Evolutionary conservation across 2,113 vertebrate species (phyloP).

Genomic region (Erpornis zantholeuca): DNA sequence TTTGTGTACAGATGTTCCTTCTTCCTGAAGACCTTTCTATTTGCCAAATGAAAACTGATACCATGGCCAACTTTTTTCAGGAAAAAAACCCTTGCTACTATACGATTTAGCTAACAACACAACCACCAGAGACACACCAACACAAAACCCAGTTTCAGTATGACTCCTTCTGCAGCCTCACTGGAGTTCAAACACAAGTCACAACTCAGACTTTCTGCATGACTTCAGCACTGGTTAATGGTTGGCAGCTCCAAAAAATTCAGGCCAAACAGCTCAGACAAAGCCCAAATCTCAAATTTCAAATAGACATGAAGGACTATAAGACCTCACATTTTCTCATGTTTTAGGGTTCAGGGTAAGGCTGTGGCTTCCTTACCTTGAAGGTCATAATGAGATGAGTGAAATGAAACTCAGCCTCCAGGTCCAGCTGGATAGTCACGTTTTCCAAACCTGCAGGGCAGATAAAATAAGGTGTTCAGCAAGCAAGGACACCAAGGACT

Average conservation of each 20-base stretch:
- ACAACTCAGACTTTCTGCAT: background rate
- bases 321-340: background rate
- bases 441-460: conserved; percentile 86
- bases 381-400: conserved; percentile 99
- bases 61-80: background rate
- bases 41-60: conserved; percentile 53
- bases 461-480: background rate
- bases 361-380: conserved; percentile 80
- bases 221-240: background rate
- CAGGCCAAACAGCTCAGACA: background rate
- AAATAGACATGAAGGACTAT: background rate
- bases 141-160: background rate
- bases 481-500: background rate
- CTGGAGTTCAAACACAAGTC: background rate
- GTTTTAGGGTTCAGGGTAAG: background rate
- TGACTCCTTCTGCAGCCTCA: background rate
- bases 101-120: background rate
- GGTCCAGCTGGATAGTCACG: conserved; percentile 90
- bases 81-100: background rate
- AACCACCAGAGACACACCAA: background rate
- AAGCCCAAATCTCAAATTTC: background rate
- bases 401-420: conserved; percentile 99
- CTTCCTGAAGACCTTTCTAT: conserved; percentile 53
- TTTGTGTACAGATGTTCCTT: conserved; percentile 74
- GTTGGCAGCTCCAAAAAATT: background rate